Conservation (phyloP, 2,797 vertebrate genomes). For the Tinamus major region DNA sequence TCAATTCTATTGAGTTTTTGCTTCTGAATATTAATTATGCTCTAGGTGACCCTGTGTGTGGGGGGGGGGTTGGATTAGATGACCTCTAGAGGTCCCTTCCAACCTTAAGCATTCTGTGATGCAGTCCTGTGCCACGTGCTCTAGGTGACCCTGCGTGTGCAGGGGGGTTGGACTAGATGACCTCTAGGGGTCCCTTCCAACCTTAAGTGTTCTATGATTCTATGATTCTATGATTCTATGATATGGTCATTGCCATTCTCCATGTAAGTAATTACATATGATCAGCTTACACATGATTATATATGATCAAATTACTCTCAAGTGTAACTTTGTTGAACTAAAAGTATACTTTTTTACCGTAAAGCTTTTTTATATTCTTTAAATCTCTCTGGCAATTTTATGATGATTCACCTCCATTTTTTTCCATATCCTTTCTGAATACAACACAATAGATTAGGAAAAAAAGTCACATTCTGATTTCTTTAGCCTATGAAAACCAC, state of each 20-base stretch:
- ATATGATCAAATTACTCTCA: neutral
- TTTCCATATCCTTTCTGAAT: neutral
- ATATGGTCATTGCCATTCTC: neutral
- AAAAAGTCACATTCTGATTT: neutral
- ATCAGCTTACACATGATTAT: neutral
- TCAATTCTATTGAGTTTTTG: neutral
- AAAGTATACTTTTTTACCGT: neutral
- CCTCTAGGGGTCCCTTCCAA: no score
- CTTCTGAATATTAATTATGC: neutral
- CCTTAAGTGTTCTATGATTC: no score
- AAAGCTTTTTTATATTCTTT: neutral
- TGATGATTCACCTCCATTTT: neutral
- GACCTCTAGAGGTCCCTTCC: no score
- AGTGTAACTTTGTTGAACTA: neutral
- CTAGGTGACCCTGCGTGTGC: no score
- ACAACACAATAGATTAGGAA: neutral
- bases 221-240: no score
- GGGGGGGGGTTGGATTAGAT: no score
- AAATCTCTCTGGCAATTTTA: neutral
- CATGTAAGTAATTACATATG: neutral
- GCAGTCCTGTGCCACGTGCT: no score
- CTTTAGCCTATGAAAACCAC: neutral
- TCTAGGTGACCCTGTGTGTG: no score
- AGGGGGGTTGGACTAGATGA: no score
- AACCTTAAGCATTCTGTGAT: no score